Conservation (phyloP, 2,113 vertebrate species). For the Electrona antarctica region DNA sequence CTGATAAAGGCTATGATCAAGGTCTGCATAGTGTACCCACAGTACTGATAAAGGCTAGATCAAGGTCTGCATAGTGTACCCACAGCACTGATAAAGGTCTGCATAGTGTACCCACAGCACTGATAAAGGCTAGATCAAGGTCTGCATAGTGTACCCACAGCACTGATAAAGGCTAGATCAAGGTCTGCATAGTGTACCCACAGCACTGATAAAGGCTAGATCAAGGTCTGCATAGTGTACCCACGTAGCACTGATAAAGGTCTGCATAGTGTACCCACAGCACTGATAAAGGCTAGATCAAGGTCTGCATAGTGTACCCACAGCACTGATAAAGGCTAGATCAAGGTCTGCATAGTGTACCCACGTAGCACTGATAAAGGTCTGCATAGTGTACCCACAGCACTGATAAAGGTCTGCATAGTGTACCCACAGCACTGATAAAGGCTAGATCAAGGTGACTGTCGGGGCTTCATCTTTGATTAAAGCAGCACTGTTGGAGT, state of each 20-base stretch:
- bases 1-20: conserved; percentile 40
- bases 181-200: conserved; percentile 17
- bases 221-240: conserved; percentile 10
- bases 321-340: too few relatives aligned
- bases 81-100: conserved; percentile 37
- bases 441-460: conserved; percentile 42
- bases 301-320: conserved; percentile 17
- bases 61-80: too few relatives aligned
- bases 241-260: too few relatives aligned
- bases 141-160: conserved; percentile 17
- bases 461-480: conserved; percentile 41
- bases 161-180: too few relatives aligned
- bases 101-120: too few relatives aligned
- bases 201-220: too few relatives aligned
- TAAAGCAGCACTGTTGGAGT: conserved; percentile 37
- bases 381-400: conserved; percentile 17
- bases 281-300: too few relatives aligned
- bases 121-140: conserved; percentile 30
- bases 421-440: conserved; percentile 34
- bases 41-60: conserved; percentile 32
- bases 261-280: conserved; percentile 17
- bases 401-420: too few relatives aligned
- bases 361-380: too few relatives aligned
- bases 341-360: conserved; percentile 10
- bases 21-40: too few relatives aligned